A percentile compares a stretch with the other conserved stretches of the same genome.
Conservation (phyloP, 2,888 invertebrate species). For the Cylindroiulus punctatus region DNA sequence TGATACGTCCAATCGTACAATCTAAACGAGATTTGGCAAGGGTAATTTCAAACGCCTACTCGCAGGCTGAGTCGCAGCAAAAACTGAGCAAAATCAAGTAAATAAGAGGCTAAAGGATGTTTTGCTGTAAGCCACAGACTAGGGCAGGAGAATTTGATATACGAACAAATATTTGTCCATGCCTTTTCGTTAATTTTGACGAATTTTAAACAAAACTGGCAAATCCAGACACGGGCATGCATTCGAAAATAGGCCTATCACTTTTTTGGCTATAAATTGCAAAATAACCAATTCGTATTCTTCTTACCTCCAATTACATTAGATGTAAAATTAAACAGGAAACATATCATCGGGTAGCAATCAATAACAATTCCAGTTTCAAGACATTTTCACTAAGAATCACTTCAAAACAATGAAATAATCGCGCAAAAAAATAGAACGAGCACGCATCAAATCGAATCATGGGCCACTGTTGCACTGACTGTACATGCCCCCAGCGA, state of each 20-base stretch:
- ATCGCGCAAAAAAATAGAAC: not conserved
- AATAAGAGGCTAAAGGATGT: too few relatives aligned
- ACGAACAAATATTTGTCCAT: too few relatives aligned
- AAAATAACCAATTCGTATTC: not conserved
- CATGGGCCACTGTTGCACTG: not conserved
- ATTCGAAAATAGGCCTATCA: too few relatives aligned
- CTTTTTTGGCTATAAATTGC: too few relatives aligned
- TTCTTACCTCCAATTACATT: slow-evolving; percentile 7
- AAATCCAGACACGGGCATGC: too few relatives aligned
- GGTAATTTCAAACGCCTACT: not conserved
- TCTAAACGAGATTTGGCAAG: not conserved
- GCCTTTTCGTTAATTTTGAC: too few relatives aligned
- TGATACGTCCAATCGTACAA: not conserved
- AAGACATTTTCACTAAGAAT: not conserved
- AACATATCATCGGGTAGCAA: too few relatives aligned
- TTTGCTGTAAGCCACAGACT: too few relatives aligned
- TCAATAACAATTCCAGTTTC: not conserved
- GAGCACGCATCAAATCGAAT: not conserved
- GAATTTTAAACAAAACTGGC: too few relatives aligned
- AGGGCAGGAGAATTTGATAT: too few relatives aligned
- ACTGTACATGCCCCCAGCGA: not conserved
- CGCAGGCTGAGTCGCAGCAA: too few relatives aligned
- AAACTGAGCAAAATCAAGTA: not conserved
- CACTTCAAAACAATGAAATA: not conserved
- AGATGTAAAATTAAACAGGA: not conserved